Conservation (phyloP, 2,888 invertebrate species). For the Apodemia zela region DNA sequence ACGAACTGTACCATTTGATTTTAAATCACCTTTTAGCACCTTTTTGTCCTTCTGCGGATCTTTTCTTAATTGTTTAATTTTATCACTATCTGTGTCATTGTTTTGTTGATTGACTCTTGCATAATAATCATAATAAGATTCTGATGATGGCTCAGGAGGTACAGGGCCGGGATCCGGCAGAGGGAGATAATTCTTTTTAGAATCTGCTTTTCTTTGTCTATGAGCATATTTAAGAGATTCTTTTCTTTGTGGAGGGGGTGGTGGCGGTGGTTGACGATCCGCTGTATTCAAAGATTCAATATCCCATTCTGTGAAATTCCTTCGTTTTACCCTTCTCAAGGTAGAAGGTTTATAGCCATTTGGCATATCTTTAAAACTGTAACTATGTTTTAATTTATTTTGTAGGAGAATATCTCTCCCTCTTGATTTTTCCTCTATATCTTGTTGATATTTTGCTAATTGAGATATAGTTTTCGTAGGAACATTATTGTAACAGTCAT, state of each 20-base stretch:
- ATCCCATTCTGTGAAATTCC: slow-evolving; percentile 81
- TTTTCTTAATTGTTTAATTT: slow-evolving; percentile 63
- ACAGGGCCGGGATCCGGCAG: slow-evolving; percentile 71
- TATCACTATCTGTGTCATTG: slow-evolving; percentile 73
- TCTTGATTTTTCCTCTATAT: slow-evolving; percentile 74
- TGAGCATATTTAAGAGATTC: slow-evolving; percentile 77
- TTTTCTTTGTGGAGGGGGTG: slow-evolving; percentile 67
- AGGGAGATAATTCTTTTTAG: slow-evolving; percentile 63
- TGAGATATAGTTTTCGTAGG: slow-evolving; percentile 72
- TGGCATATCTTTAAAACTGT: slow-evolving; percentile 81
- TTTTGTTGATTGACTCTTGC: slow-evolving; percentile 75
- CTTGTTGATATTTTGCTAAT: slow-evolving; percentile 83
- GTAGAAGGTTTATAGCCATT: slow-evolving; percentile 83
- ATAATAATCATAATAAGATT: slow-evolving; percentile 76
- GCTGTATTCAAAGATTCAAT: slow-evolving; percentile 62
- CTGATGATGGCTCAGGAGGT: slow-evolving; percentile 68
- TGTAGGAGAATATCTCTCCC: slow-evolving; percentile 76
- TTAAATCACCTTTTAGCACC: slow-evolving; percentile 35
- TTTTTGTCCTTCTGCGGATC: slow-evolving; percentile 55
- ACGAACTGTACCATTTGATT: slow-evolving; percentile 34
- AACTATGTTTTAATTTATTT: slow-evolving; percentile 76
- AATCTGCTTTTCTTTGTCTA: slow-evolving; percentile 69
- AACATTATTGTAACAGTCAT: slow-evolving; percentile 52
- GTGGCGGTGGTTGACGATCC: slow-evolving; percentile 62
- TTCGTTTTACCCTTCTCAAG: slow-evolving; percentile 74